Evolutionary conservation across 2,888 invertebrate species (phyloP).

Genomic region (Ormyrus thymus): DNA sequence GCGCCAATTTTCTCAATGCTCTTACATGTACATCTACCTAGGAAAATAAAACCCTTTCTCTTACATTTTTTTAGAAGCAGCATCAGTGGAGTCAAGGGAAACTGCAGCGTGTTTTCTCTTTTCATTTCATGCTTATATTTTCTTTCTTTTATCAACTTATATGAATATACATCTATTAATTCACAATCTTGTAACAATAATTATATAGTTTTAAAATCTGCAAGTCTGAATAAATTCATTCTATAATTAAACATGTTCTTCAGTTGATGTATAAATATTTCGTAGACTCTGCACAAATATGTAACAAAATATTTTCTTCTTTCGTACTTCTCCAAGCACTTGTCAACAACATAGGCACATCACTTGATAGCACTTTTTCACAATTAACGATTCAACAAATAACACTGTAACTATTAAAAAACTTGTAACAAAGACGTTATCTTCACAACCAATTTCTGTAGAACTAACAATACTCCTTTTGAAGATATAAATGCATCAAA

Average conservation of each 20-base stretch:
- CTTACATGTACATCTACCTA: not conserved
- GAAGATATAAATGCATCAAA: not conserved
- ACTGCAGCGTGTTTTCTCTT: not conserved
- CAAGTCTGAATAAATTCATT: slow-evolving; percentile 28
- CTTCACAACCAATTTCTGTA: slow-evolving; percentile 13
- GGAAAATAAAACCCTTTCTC: not conserved
- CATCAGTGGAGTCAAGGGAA: slow-evolving; percentile 2
- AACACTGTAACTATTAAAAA: slow-evolving; percentile 13
- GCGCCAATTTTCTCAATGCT: too few relatives aligned
- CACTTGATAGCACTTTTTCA: slow-evolving; percentile 31
- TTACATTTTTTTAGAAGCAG: not conserved
- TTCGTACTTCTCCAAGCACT: not conserved
- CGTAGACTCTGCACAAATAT: not conserved
- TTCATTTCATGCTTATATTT: slow-evolving; percentile 38
- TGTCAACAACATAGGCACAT: slow-evolving; percentile 19
- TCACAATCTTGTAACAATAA: slow-evolving; percentile 29
- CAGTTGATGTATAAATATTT: not conserved
- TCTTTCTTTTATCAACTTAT: not conserved
- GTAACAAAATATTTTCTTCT: slow-evolving; percentile 1
- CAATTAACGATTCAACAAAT: slow-evolving; percentile 26
- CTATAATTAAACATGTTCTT: not conserved
- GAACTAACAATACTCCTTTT: not conserved
- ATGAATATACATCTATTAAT: slow-evolving; percentile 3
- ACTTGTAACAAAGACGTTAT: slow-evolving; percentile 22
- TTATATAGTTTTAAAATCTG: not conserved